phyloP scores from a whole-genome alignment of 2,113 vertebrate species.

The Candoia aspera region DNA sequence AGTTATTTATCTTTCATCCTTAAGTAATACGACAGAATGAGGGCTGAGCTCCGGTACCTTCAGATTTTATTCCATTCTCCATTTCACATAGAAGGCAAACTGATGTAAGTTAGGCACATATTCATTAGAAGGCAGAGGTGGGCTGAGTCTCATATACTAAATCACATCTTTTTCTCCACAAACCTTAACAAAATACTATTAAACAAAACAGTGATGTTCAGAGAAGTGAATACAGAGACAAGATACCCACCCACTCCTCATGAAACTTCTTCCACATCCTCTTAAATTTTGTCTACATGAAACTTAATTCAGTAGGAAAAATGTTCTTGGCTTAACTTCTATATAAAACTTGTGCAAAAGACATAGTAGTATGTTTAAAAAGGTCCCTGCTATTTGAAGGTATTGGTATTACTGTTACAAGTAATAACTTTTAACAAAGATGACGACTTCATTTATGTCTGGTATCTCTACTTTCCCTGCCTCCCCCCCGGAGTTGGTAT shows the following conservation, averaged over 20 bases:
- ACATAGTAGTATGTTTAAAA: background rate
- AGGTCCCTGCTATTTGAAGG: background rate
- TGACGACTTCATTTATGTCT: background rate
- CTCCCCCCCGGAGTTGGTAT: background rate
- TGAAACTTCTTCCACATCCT: background rate
- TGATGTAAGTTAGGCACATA: background rate
- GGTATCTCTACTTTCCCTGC: background rate
- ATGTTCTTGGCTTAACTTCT: background rate
- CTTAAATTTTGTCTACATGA: background rate
- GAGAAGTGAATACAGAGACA: background rate
- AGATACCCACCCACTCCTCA: background rate
- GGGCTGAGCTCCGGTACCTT: background rate
- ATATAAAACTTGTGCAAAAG: background rate
- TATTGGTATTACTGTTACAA: background rate
- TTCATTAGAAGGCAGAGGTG: background rate
- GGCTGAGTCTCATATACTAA: background rate
- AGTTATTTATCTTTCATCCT: background rate
- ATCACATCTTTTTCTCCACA: background rate
- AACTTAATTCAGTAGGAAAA: background rate
- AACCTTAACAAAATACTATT: background rate
- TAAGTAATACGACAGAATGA: background rate
- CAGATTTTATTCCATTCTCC: background rate
- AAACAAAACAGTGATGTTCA: background rate
- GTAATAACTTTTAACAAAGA: no score
- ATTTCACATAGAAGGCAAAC: background rate